Evolutionary conservation across 2,888 invertebrate species (phyloP).

Genomic region (Odontothrips loti): DNA sequence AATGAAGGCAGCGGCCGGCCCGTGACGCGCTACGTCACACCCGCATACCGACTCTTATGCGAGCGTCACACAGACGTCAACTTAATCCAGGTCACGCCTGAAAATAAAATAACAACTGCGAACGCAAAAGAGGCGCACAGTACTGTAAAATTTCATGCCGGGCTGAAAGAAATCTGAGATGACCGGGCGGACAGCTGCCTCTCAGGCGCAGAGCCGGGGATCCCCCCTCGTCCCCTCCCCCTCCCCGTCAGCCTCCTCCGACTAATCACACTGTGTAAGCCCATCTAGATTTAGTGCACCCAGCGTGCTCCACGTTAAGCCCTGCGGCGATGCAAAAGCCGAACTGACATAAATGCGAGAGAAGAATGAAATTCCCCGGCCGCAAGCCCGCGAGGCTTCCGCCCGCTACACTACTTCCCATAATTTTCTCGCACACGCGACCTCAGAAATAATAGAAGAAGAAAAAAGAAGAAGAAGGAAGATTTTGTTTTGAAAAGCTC

Average conservation of each 20-base stretch:
- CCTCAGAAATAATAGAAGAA: no score
- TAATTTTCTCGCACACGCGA: not conserved
- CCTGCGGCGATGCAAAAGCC: constrained; percentile 13
- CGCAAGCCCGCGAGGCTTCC: not conserved
- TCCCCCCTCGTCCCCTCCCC: not conserved
- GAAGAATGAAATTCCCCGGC: constrained; percentile 7
- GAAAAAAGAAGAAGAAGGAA: no score
- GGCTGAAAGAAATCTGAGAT: not conserved
- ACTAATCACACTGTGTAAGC: constrained; percentile 12
- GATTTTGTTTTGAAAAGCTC: no score
- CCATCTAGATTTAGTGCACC: constrained; percentile 12
- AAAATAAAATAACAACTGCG: no score
- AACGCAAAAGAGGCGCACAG: no score
- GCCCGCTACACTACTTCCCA: not conserved
- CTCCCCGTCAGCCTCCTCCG: not conserved
- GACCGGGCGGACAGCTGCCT: constrained; percentile 12
- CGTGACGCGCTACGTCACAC: no score
- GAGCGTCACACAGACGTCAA: no score
- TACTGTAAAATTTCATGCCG: not conserved
- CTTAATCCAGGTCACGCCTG: no score
- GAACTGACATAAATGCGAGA: constrained; percentile 12
- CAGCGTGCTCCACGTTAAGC: not conserved
- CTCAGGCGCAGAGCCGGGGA: not conserved
- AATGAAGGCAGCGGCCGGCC: no score
- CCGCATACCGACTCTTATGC: no score